These are phyloP conservation scores for Popillia japonica DNA, from an alignment of 1,140 invertebrate species.

Conservation along the genomic window DNA sequence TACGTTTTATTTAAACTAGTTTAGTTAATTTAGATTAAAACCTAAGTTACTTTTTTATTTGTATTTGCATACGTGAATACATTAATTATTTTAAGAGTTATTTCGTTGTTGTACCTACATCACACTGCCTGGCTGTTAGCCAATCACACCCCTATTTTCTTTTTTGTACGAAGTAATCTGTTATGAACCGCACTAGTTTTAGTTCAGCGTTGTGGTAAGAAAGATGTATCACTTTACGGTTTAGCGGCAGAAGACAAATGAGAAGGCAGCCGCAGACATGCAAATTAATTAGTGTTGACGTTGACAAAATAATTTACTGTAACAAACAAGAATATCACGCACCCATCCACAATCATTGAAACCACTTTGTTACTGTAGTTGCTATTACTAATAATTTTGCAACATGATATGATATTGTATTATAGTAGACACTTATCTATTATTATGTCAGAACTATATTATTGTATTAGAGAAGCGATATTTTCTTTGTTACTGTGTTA, in stretches of 20 bases:
- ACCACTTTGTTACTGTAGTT: too few species aligned
- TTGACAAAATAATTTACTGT: slow-evolving; percentile 26
- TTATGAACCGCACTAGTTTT: slow-evolving; percentile 8
- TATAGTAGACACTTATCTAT: too few species aligned
- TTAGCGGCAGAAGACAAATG: slow-evolving; percentile 16
- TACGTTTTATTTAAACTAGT: slow-evolving; percentile 18
- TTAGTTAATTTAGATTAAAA: background rate
- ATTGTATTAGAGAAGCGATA: too few species aligned
- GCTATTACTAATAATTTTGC: too few species aligned
- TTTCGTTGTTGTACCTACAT: background rate
- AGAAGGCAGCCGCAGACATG: background rate
- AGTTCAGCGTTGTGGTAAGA: slow-evolving; percentile 20
- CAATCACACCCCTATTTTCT: background rate
- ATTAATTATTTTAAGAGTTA: background rate
- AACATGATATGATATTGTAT: too few species aligned
- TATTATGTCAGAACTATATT: too few species aligned
- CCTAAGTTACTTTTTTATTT: background rate
- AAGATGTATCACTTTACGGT: slow-evolving; percentile 28
- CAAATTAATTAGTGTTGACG: background rate
- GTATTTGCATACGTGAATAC: background rate
- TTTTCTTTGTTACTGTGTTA: too few species aligned
- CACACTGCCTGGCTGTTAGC: background rate
- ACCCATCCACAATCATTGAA: too few species aligned
- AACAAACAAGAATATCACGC: background rate
- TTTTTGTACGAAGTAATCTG: background rate